These are phyloP conservation scores for Lasioglossum oenotherae DNA, from an alignment of 2,888 invertebrate species.

Conservation along the genomic window DNA sequence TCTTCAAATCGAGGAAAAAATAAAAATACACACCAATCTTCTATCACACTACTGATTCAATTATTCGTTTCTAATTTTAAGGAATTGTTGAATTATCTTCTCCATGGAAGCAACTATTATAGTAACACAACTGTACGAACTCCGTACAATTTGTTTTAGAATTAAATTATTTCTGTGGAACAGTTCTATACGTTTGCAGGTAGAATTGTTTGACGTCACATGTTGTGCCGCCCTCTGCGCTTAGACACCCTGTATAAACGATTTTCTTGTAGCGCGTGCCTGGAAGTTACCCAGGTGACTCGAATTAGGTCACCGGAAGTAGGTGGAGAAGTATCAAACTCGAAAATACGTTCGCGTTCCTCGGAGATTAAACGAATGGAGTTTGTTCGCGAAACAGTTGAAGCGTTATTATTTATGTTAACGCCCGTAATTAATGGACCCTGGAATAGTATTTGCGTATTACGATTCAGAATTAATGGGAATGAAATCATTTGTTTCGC, in stretches of 20 bases:
- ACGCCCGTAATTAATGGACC: slow-evolving; percentile 3
- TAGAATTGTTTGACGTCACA: not conserved
- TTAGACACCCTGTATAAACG: not conserved
- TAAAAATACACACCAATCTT: too few relatives aligned
- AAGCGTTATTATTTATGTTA: slow-evolving; percentile 37
- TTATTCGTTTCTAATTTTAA: too few relatives aligned
- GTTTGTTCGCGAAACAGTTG: slow-evolving; percentile 25
- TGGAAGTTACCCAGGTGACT: slow-evolving; percentile 3
- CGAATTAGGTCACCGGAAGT: not conserved
- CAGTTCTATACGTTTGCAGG: not conserved
- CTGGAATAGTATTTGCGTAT: not conserved
- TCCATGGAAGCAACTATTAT: too few relatives aligned
- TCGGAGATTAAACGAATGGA: slow-evolving; percentile 18
- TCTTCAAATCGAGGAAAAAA: too few relatives aligned
- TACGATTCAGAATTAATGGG: slow-evolving; percentile 27
- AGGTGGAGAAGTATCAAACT: slow-evolving; percentile 5
- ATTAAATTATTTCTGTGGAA: not conserved
- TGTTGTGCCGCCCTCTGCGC: not conserved
- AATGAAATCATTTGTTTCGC: slow-evolving; percentile 41
- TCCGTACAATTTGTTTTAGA: not conserved
- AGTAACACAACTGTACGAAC: not conserved
- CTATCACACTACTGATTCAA: too few relatives aligned
- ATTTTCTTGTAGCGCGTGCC: not conserved
- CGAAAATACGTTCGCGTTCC: slow-evolving; percentile 10
- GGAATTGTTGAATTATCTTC: too few relatives aligned